Evolutionary conservation across 2,797 vertebrate genomes (phyloP).

Genomic region (Tiaroga cobitis): DNA sequence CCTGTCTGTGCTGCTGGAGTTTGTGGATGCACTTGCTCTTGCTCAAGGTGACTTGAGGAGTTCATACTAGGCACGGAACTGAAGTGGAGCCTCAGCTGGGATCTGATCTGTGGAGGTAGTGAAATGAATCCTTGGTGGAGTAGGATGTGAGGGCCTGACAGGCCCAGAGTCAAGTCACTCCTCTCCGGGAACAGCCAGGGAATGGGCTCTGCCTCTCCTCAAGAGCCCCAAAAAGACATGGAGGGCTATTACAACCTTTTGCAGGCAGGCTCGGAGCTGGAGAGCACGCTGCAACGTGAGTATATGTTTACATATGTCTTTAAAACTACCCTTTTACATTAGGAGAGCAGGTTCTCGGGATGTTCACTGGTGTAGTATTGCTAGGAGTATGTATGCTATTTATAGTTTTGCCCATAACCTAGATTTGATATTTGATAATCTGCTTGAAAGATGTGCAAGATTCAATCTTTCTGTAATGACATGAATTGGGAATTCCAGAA

Average conservation of each 20-base stretch:
- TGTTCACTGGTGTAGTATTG: conserved; percentile 32
- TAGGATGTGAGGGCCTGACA: conserved; percentile 68
- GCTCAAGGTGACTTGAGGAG: conserved; percentile 71
- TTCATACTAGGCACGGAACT: conserved; percentile 24
- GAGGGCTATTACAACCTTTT: conserved; percentile 86
- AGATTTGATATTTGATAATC: conserved; percentile 45
- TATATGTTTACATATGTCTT: conserved; percentile 48
- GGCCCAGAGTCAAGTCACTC: conserved; percentile 35
- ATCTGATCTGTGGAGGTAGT: conserved; percentile 21
- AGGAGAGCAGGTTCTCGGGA: neutral
- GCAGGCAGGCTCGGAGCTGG: conserved; percentile 83
- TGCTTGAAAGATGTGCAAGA: neutral
- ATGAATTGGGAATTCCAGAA: neutral
- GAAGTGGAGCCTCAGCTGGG: conserved; percentile 42
- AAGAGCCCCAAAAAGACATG: conserved; percentile 80
- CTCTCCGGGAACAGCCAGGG: conserved; percentile 56
- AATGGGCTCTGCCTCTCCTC: conserved; percentile 77
- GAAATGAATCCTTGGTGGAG: conserved; percentile 48
- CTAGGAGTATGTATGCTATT: conserved; percentile 70
- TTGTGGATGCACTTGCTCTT: conserved; percentile 60
- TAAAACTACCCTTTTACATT: conserved; percentile 4
- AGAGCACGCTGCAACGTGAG: conserved; percentile 85
- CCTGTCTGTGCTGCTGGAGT: conserved; percentile 38
- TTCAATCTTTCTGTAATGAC: neutral
- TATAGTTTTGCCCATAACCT: conserved; percentile 64